Percentiles rank a stretch among this genome's conserved stretches.
Evolutionary conservation across 2,113 vertebrate species (phyloP).

Genomic region (Rana temporaria): DNA sequence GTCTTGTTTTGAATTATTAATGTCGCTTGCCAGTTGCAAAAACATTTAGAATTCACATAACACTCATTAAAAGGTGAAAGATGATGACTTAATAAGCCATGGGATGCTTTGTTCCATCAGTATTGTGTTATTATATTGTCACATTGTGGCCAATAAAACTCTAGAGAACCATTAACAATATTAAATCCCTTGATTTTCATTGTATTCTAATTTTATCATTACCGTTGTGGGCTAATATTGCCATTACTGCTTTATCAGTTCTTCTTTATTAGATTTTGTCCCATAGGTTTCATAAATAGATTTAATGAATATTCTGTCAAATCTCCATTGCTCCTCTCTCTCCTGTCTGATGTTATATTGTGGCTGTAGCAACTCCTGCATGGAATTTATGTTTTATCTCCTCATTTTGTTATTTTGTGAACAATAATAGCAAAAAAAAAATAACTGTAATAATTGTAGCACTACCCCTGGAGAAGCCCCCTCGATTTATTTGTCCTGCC

Average conservation of each 20-base stretch:
- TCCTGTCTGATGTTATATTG: background rate
- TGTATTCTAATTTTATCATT: background rate
- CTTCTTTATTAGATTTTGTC: background rate
- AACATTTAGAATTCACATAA: background rate
- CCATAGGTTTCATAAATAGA: background rate
- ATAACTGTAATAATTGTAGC: too few species aligned
- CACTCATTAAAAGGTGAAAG: background rate
- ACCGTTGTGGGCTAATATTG: background rate
- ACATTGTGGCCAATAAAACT: background rate
- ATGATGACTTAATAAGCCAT: background rate
- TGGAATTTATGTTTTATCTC: too few species aligned
- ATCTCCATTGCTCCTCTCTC: background rate
- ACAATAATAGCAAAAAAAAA: too few species aligned
- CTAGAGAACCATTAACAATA: background rate
- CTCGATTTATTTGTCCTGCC: too few species aligned
- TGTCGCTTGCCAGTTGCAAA: too few species aligned
- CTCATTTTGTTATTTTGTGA: too few species aligned
- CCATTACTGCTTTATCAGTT: background rate
- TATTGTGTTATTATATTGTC: conserved; percentile 17
- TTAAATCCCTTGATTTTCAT: background rate
- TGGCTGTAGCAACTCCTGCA: background rate
- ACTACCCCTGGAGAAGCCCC: too few species aligned
- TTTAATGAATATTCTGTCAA: conserved; percentile 6
- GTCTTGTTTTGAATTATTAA: background rate
- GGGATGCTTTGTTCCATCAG: background rate